These are phyloP conservation scores for Esox lucius DNA, from an alignment of 2,797 vertebrate genomes.

Conservation along the genomic window DNA sequence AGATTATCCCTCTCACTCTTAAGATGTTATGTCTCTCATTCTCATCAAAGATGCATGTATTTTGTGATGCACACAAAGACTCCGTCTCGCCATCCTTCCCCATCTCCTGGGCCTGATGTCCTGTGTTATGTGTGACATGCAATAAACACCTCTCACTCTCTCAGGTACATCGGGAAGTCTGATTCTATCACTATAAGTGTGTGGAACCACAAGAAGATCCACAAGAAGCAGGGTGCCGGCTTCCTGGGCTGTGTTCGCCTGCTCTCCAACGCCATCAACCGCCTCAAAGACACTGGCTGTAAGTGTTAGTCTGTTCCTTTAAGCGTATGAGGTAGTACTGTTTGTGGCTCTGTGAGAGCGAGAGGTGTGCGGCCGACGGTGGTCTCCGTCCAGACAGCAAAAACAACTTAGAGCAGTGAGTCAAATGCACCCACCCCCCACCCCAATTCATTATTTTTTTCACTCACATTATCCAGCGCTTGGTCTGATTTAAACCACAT, in stretches of 20 bases:
- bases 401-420: constrained; percentile 12
- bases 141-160: neutral
- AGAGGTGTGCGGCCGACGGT: neutral
- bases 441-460: no score
- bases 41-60: neutral
- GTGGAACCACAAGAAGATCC: constrained; percentile 89
- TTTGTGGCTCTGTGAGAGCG: neutral
- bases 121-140: neutral
- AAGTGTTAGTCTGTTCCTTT: constrained; percentile 54
- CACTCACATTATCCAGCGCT: neutral
- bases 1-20: constrained; percentile 3
- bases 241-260: constrained; percentile 86
- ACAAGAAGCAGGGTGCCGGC: constrained; percentile 87
- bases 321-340: neutral
- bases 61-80: no score
- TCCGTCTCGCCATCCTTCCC: neutral
- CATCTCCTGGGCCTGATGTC: neutral
- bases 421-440: neutral
- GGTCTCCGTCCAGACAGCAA: neutral
- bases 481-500: constrained; percentile 1
- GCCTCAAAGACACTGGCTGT: constrained; percentile 88
- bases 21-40: neutral
- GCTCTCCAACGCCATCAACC: constrained; percentile 84
- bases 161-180: constrained; percentile 80
- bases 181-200: constrained; percentile 87